These are phyloP conservation scores for Loxodonta africana DNA, from an alignment of 2,113 vertebrate species.

Conservation along the genomic window DNA sequence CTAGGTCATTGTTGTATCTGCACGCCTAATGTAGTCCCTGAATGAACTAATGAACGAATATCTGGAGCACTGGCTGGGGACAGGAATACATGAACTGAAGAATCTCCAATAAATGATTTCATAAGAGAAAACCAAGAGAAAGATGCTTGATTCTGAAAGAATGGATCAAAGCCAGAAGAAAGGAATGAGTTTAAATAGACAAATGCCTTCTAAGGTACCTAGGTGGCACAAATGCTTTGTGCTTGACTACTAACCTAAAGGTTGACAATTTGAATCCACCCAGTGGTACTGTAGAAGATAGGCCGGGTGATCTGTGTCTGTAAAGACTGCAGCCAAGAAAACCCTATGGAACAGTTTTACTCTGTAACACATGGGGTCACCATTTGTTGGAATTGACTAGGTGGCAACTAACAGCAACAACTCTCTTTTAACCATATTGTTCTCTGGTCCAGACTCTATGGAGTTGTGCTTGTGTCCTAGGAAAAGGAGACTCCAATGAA, in stretches of 20 bases:
- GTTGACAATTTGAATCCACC: background rate
- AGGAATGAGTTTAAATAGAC: background rate
- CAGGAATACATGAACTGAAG: background rate
- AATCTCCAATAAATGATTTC: constrained; percentile 6
- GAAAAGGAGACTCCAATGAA: background rate
- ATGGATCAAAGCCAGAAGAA: background rate
- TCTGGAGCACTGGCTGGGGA: background rate
- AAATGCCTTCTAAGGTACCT: background rate
- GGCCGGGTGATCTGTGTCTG: background rate
- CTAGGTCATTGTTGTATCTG: background rate
- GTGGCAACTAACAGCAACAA: too few relatives aligned
- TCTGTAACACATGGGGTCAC: background rate
- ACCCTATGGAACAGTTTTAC: background rate
- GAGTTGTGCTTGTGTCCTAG: background rate
- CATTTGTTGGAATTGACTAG: too few relatives aligned
- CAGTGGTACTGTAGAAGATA: background rate
- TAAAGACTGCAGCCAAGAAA: background rate
- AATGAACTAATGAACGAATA: background rate
- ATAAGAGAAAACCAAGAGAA: constrained; percentile 38
- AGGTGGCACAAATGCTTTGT: background rate
- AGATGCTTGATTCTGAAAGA: background rate
- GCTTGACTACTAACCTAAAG: background rate
- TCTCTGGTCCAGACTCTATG: background rate
- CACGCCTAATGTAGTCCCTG: background rate
- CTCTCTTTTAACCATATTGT: background rate